Evolutionary conservation across 2,888 invertebrate genomes (phyloP).

Genomic region (Papilio protenor): DNA sequence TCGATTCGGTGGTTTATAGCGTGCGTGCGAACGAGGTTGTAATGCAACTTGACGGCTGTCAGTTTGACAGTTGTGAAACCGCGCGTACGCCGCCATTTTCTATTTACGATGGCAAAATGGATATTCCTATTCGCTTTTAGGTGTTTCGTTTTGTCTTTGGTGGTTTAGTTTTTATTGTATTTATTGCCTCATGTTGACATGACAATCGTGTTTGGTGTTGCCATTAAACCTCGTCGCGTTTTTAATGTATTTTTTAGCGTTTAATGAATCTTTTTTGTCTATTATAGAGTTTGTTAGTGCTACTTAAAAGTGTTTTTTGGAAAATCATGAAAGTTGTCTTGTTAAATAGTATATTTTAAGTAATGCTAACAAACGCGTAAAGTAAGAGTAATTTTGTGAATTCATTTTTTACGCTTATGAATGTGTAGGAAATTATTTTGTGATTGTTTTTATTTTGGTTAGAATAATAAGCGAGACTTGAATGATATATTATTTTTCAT

Average conservation of each 20-base stretch:
- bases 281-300: not conserved
- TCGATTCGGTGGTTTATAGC: slow-evolving; percentile 14
- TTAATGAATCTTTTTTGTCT: not conserved
- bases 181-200: slow-evolving; percentile 15
- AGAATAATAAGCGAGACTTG: slow-evolving; percentile 13
- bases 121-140: slow-evolving; percentile 63
- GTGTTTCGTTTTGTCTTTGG: slow-evolving; percentile 41
- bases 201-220: slow-evolving; percentile 23
- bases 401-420: slow-evolving; percentile 50
- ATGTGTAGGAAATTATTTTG: slow-evolving; percentile 41
- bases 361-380: not conserved
- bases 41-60: slow-evolving; percentile 46
- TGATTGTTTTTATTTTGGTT: slow-evolving; percentile 33
- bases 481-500: not conserved
- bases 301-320: not conserved
- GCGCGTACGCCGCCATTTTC: slow-evolving; percentile 53
- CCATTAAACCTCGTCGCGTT: slow-evolving; percentile 20
- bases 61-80: slow-evolving; percentile 52
- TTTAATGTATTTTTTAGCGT: slow-evolving; percentile 8
- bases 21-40: slow-evolving; percentile 10
- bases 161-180: slow-evolving; percentile 34
- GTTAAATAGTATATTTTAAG: not conserved
- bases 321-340: not conserved
- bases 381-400: slow-evolving; percentile 50
- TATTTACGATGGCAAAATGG: slow-evolving; percentile 62